Base-by-base conservation (phyloP, 2,113 vertebrate genomes). In the Ctenomys sociabilis region DNA sequence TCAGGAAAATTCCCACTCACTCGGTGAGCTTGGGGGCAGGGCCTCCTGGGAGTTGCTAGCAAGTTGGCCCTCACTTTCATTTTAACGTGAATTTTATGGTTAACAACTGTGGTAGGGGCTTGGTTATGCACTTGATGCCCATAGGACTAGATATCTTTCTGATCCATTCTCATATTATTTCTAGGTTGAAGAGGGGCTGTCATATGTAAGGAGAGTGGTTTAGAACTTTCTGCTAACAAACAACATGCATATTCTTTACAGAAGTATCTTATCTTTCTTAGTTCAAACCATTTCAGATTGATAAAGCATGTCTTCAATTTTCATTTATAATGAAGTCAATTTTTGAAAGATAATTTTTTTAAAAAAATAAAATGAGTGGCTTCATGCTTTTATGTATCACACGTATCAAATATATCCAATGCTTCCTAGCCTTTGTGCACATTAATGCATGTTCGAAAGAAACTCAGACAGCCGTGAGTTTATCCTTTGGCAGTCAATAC, bases 361-460 rank as follows among this genome's bases (percentile, higher is more conserved):
- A 24, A 13, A 93, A 85, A 89, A 77, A 66, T 12, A 82, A 89
- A 89, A 70, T 68, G 37, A 13, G 43, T 88, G 59, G 9, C 30
- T 96, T 81, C 61, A 64, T 94, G 90, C 11, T 52, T 95, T 88
- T 94, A 85, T 86, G 92, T 90, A 61, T 90, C 80, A 96, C 57
- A 43, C 35, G 86, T 91, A 87, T 73, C 91, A 95, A 94, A 90
- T 80, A 26, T 37, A 43, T 22, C 87, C 37, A 73, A 57, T 92
- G 85, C 77, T 97, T 90, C 90, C 64, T 90, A 94, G 92, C 87
- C 77, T 93, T 94, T 94, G 85, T 93, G 90, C 85, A 95, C 81
- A 70, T 95, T 88, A 94, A 92, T 92, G 90, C n/a, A 35, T 61
- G 52, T 26, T 85, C 84, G 83, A 78, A 92, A 95, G 49, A 93